Conservation (phyloP, 2,113 vertebrate species). For the Falco punctatus region DNA sequence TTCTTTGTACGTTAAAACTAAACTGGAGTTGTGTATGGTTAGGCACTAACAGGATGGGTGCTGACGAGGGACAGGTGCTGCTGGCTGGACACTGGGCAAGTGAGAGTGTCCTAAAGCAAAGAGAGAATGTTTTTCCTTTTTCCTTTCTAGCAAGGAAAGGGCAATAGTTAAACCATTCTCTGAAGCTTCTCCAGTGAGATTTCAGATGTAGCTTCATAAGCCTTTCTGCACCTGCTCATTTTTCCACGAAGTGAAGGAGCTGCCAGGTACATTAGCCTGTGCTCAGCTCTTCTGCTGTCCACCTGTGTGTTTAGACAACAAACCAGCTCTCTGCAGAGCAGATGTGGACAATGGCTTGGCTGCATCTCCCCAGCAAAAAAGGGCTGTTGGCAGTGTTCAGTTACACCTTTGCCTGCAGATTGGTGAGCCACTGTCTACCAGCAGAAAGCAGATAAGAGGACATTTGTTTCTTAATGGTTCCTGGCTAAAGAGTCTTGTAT, state of each 20-base stretch:
- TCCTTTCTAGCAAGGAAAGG: not conserved
- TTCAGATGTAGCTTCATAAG: not conserved
- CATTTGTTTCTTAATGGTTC: not conserved
- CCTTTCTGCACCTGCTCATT: not conserved
- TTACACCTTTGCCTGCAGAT: not conserved
- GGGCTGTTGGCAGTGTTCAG: not conserved
- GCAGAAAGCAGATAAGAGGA: not conserved
- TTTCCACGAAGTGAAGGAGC: not conserved
- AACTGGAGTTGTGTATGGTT: not conserved
- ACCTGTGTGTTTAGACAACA: accelerated
- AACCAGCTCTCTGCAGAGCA: not conserved
- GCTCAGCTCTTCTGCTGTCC: not conserved
- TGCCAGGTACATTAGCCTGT: not conserved
- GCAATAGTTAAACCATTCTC: not conserved
- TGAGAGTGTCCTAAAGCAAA: not conserved
- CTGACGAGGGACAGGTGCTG: not conserved
- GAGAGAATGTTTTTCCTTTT: not conserved
- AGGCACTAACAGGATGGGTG: not conserved
- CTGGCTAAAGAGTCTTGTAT: not conserved
- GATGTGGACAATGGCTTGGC: accelerated
- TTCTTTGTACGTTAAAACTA: not conserved
- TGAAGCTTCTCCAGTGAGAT: not conserved
- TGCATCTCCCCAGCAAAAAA: not conserved
- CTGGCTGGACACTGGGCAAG: not conserved
- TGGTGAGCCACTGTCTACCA: not conserved